phyloP scores from a whole-genome alignment of 2,797 vertebrate species.

The Sternotherus odoratus region DNA sequence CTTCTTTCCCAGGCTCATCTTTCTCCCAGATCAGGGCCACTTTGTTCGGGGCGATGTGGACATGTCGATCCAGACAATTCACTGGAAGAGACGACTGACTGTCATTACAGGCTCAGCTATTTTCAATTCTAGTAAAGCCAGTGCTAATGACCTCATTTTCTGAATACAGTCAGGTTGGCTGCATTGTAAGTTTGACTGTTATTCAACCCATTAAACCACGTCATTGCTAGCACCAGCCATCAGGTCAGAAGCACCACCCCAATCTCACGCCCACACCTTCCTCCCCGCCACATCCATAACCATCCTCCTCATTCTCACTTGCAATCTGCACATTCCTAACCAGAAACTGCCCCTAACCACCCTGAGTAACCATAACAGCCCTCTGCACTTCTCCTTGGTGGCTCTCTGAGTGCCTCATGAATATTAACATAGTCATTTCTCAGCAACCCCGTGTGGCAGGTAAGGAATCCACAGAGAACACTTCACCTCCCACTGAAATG shows the following conservation, averaged over 20 bases:
- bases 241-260: background rate
- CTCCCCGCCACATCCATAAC: background rate
- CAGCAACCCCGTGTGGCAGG: background rate
- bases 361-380: background rate
- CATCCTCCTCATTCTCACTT: background rate
- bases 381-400: background rate
- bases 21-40: constrained; percentile 79
- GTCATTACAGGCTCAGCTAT: background rate
- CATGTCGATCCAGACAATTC: constrained; percentile 77
- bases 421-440: constrained; percentile 19
- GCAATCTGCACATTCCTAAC: background rate
- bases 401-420: background rate
- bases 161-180: background rate
- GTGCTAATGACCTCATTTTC: background rate
- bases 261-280: background rate
- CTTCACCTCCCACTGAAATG: background rate
- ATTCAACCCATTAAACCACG: background rate
- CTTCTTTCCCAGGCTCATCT: constrained; percentile 75
- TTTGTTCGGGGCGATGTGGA: constrained; percentile 72
- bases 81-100: constrained; percentile 57
- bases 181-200: background rate
- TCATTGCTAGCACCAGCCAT: background rate
- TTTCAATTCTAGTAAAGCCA: background rate
- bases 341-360: background rate
- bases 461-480: background rate